phyloP scores from a whole-genome alignment of 2,797 vertebrate genomes.

The Pseudocheirus occidentalis region DNA sequence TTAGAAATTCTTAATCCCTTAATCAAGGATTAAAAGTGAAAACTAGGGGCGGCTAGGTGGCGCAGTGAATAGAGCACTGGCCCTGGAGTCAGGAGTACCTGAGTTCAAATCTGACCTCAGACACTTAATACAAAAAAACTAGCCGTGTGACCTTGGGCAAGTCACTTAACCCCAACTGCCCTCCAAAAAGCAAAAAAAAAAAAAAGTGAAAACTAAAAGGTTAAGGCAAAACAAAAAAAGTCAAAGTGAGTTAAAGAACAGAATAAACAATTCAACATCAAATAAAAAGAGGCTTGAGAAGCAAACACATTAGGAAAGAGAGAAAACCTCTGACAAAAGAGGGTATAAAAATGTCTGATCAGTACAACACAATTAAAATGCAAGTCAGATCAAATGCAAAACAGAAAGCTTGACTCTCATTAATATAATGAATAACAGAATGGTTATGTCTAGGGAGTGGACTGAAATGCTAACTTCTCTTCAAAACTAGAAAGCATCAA shows the following conservation, averaged over 20 bases:
- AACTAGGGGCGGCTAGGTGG: too few species aligned
- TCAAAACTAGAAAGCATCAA: neutral
- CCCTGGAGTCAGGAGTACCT: too few species aligned
- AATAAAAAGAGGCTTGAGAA: neutral
- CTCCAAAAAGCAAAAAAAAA: too few species aligned
- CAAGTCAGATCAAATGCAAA: neutral
- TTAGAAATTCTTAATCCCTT: neutral
- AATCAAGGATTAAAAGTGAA: neutral
- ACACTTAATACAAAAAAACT: too few species aligned
- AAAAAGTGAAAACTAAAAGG: neutral
- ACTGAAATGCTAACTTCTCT: neutral
- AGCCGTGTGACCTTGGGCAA: too few species aligned
- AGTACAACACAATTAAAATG: neutral
- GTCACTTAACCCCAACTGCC: too few species aligned
- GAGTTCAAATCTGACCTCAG: too few species aligned
- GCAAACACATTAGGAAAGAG: neutral
- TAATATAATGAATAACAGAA: neutral
- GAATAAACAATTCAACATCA: neutral
- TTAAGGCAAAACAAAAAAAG: neutral
- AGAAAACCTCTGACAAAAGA: neutral
- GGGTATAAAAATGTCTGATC: neutral
- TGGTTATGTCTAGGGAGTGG: neutral
- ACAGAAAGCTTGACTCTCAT: neutral
- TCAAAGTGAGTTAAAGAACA: neutral
- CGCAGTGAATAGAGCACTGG: too few species aligned